phyloP scores from a whole-genome alignment of 2,888 invertebrate species.

The Campoplex capitator region DNA sequence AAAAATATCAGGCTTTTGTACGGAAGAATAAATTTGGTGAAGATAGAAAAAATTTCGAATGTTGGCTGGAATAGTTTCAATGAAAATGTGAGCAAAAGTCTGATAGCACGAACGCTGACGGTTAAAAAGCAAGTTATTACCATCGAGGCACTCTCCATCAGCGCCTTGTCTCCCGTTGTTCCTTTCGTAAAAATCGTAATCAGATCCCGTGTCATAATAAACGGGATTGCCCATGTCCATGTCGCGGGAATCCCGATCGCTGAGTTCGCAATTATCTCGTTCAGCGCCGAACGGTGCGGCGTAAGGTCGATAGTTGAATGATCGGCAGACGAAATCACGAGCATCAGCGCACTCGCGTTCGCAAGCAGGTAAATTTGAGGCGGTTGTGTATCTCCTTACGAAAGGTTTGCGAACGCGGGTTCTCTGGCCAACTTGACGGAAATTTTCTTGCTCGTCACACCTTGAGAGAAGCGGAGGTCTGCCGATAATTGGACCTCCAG shows the following conservation, averaged over 20 bases:
- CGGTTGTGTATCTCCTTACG: slow-evolving; percentile 90
- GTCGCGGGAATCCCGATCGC: slow-evolving; percentile 93
- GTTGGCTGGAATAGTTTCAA: too few species aligned
- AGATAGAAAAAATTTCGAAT: too few species aligned
- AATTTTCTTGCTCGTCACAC: slow-evolving; percentile 93
- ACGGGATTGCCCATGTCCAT: slow-evolving; percentile 94
- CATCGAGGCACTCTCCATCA: slow-evolving; percentile 93
- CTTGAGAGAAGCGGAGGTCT: slow-evolving; percentile 86
- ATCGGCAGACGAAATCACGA: slow-evolving; percentile 93
- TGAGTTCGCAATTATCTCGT: slow-evolving; percentile 95
- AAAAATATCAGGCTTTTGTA: too few species aligned
- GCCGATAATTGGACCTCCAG: slow-evolving; percentile 83
- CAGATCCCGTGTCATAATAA: slow-evolving; percentile 93
- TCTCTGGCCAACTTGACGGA: slow-evolving; percentile 92
- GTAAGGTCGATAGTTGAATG: slow-evolving; percentile 93
- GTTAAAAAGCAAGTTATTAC: slow-evolving; percentile 85
- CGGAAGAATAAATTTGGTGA: too few species aligned
- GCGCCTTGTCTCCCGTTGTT: slow-evolving; percentile 90
- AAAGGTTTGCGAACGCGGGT: slow-evolving; percentile 92
- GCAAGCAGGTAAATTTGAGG: slow-evolving; percentile 91
- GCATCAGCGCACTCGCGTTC: slow-evolving; percentile 94
- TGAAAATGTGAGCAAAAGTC: too few species aligned
- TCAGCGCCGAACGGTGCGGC: slow-evolving; percentile 88
- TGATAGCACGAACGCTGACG: too few species aligned
- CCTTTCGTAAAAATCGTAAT: slow-evolving; percentile 94